Conservation (phyloP, 2,888 invertebrate species). For the Dichetophora obliterata region DNA sequence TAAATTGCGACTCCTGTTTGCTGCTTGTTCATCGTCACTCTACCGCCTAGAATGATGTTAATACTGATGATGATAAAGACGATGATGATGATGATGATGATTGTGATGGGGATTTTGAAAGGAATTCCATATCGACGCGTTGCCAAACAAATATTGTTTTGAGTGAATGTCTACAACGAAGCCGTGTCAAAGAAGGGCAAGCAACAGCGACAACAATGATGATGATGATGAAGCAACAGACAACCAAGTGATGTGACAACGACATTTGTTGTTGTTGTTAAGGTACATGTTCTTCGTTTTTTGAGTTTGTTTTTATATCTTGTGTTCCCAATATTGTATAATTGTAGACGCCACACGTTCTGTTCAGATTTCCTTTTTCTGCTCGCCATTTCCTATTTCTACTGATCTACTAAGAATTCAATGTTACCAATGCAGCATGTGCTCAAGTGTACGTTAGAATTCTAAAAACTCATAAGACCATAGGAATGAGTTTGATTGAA, state of each 20-base stretch:
- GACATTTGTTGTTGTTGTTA: conserved; percentile 61
- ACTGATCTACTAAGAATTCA: not conserved
- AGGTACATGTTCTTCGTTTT: conserved; percentile 15
- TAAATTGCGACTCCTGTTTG: conserved; percentile 41
- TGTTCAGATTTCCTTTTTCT: conserved; percentile 10
- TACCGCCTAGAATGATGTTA: not conserved
- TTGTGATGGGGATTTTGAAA: not conserved
- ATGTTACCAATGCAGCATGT: conserved; percentile 13
- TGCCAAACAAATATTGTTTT: conserved; percentile 1
- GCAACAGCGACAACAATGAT: not conserved
- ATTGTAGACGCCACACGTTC: conserved; percentile 54
- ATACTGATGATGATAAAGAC: not conserved
- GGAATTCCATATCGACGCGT: conserved; percentile 35
- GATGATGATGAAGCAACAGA: not conserved
- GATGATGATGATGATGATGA: conserved; percentile 19
- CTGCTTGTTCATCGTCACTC: conserved; percentile 43
- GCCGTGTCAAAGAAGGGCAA: not conserved
- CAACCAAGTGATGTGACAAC: conserved; percentile 57
- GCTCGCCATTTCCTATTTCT: not conserved
- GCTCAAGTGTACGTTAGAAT: not conserved
- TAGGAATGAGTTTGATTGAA: conserved; percentile 13
- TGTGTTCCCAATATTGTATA: conserved; percentile 30
- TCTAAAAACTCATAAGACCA: not conserved
- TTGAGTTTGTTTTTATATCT: not conserved
- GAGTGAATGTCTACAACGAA: conserved; percentile 4